Evolutionary conservation across 2,888 invertebrate species (phyloP).

Genomic region (Argyresthia albistria): DNA sequence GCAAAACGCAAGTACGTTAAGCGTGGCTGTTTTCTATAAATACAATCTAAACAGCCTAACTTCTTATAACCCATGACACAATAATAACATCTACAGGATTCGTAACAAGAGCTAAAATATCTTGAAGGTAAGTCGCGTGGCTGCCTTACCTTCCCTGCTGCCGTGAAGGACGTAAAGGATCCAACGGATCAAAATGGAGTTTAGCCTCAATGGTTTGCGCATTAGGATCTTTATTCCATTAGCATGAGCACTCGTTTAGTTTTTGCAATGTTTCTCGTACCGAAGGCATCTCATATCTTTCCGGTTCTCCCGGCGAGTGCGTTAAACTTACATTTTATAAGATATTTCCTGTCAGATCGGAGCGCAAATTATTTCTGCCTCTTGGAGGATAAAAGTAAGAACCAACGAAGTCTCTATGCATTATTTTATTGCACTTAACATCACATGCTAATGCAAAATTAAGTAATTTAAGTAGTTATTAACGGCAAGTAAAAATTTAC

Average conservation of each 20-base stretch:
- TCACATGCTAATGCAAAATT: too few species aligned
- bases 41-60: not conserved
- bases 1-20: constrained; percentile 19
- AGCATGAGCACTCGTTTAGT: not conserved
- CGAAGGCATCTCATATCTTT: constrained; percentile 1
- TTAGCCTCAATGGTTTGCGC: not conserved
- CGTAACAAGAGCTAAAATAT: not conserved
- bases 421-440: too few species aligned
- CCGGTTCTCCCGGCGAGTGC: constrained; percentile 27
- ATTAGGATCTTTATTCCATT: not conserved
- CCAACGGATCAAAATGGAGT: not conserved
- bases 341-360: constrained; percentile 5
- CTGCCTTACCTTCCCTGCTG: not conserved
- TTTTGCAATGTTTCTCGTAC: constrained; percentile 3
- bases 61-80: not conserved
- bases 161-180: not conserved
- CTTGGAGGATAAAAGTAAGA: not conserved
- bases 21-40: constrained; percentile 15
- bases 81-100: not conserved
- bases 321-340: constrained; percentile 20
- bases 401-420: too few species aligned
- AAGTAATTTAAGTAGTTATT: too few species aligned
- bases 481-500: too few species aligned
- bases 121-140: not conserved
- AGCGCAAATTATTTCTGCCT: constrained; percentile 6